These are phyloP conservation scores for Cyaniris semiargus DNA, from an alignment of 2,888 invertebrate genomes.

Conservation along the genomic window DNA sequence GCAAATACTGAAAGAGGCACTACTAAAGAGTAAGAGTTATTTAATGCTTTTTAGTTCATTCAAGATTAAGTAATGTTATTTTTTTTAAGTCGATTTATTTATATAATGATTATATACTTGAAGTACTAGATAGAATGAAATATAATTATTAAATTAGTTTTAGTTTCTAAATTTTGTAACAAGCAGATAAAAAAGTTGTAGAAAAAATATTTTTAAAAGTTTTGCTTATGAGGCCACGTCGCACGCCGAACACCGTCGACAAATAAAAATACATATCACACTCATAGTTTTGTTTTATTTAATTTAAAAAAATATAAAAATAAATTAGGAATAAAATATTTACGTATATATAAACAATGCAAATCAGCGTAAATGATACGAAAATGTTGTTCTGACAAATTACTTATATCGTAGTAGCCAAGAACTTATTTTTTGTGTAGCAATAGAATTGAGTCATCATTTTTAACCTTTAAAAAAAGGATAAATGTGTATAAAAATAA, in stretches of 20 bases:
- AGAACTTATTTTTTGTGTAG: neutral
- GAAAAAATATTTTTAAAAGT: neutral
- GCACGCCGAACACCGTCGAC: neutral
- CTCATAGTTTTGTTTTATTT: neutral
- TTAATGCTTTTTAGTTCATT: too few species aligned
- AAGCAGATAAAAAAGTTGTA: too few species aligned
- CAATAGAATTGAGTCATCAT: neutral
- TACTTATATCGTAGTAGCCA: conserved; percentile 3
- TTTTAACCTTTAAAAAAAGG: neutral
- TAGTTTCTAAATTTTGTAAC: too few species aligned
- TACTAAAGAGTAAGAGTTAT: too few species aligned
- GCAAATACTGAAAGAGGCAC: too few species aligned
- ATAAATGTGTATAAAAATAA: neutral
- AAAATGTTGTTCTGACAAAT: neutral
- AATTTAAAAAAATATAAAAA: conserved; percentile 15
- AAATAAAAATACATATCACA: conserved; percentile 7
- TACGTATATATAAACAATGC: neutral
- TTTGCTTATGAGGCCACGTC: neutral
- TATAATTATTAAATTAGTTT: too few species aligned
- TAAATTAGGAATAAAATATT: neutral
- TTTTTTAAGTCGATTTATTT: too few species aligned
- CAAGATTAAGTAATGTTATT: too few species aligned
- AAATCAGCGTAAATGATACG: neutral
- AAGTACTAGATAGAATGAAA: too few species aligned
- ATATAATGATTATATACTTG: too few species aligned